phyloP scores from a whole-genome alignment of 1,140 invertebrate genomes.

The Drosophila tristis region DNA sequence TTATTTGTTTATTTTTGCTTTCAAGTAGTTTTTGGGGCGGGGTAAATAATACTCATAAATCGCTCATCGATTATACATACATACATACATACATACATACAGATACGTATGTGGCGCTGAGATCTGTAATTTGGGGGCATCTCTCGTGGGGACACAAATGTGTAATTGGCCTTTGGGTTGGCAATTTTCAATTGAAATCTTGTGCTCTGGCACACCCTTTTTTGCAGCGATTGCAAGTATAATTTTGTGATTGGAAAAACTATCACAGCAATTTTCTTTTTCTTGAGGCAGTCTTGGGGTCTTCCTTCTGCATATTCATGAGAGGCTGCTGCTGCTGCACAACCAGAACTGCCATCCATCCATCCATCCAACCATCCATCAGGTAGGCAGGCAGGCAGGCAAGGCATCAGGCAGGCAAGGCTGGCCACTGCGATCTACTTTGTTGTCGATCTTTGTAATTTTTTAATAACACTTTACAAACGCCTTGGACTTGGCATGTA shows the following conservation, averaged over 20 bases:
- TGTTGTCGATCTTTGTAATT: conserved; percentile 53
- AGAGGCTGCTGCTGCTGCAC: conserved; percentile 1
- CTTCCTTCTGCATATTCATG: conserved; percentile 66
- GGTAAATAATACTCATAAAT: no score
- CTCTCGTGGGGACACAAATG: conserved; percentile 5
- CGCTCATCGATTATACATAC: no score
- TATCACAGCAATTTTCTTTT: conserved; percentile 66
- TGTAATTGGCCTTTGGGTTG: conserved; percentile 7
- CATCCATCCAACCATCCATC: background rate
- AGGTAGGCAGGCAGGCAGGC: conserved; percentile 8
- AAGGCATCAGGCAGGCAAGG: conserved; percentile 3
- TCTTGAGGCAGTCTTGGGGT: conserved; percentile 48
- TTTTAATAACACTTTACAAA: conserved; percentile 78
- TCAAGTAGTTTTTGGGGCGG: no score
- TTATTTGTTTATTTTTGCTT: no score
- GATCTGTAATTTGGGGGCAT: background rate
- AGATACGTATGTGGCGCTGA: no score
- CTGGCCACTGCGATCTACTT: conserved; percentile 3
- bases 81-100: no score
- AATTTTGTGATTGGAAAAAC: conserved; percentile 59
- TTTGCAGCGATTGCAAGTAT: conserved; percentile 28
- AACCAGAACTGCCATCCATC: conserved; percentile 1
- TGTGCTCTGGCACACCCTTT: conserved; percentile 7
- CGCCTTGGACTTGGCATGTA: conserved; percentile 76
- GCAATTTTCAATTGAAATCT: conserved; percentile 44